A percentile compares a stretch with the other conserved stretches of the same genome.
These are phyloP conservation scores for Araneus ventricosus DNA, from an alignment of 1,140 invertebrate species.

Conservation along the genomic window DNA sequence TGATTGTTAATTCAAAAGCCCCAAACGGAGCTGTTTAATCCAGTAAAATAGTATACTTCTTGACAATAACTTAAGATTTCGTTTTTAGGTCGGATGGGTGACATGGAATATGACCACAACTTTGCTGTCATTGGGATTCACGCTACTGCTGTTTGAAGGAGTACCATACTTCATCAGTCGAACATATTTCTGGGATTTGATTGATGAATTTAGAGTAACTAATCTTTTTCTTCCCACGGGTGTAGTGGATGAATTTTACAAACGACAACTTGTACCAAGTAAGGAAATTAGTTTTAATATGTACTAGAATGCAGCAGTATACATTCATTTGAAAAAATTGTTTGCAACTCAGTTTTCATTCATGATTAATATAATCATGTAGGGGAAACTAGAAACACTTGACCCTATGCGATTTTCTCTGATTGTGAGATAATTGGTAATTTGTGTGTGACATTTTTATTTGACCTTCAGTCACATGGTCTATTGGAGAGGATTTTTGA, in stretches of 20 bases:
- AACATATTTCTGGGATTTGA: neutral
- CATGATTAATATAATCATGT: too few relatives aligned
- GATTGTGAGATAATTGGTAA: too few relatives aligned
- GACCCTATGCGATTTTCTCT: too few relatives aligned
- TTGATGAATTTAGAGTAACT: constrained; percentile 25
- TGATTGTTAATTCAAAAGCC: too few relatives aligned
- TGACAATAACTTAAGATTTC: neutral
- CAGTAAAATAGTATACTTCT: neutral
- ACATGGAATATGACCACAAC: constrained; percentile 52
- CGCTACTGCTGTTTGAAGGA: constrained; percentile 38
- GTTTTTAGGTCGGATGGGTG: constrained; percentile 43
- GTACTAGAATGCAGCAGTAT: too few relatives aligned
- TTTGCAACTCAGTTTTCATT: too few relatives aligned
- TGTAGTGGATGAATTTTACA: constrained; percentile 34
- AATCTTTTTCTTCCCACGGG: neutral
- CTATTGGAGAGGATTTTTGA: too few relatives aligned
- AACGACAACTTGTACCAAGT: constrained; percentile 33
- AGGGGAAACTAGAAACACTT: too few relatives aligned
- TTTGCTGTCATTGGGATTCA: neutral
- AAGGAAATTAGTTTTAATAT: too few relatives aligned
- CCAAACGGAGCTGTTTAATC: neutral
- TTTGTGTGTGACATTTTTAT: too few relatives aligned
- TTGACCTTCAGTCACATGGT: too few relatives aligned
- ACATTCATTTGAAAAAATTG: too few relatives aligned
- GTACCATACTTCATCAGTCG: neutral